Conservation (phyloP, 2,888 invertebrate genomes). For the Panopea generosa region DNA sequence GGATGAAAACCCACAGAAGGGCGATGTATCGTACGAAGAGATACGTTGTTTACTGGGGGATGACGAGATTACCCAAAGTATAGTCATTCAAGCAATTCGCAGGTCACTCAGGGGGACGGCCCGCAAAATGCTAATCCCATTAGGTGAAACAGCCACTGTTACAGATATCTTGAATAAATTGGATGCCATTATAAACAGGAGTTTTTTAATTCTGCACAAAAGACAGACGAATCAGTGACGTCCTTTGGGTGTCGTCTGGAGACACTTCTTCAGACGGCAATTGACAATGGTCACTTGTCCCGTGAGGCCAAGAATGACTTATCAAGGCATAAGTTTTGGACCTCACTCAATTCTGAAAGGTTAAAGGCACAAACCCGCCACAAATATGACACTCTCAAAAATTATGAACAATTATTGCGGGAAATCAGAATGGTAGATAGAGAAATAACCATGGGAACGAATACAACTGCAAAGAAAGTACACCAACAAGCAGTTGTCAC, state of each 20-base stretch:
- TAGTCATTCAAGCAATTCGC: no score
- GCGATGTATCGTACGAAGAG: no score
- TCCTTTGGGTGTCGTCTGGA: no score
- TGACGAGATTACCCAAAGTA: no score
- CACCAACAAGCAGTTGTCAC: no score
- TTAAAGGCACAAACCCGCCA: slow-evolving; percentile 9
- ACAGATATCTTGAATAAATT: background rate
- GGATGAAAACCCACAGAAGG: no score
- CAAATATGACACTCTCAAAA: slow-evolving; percentile 9
- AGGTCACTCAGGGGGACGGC: no score
- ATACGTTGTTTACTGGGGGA: no score
- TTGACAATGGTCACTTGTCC: background rate
- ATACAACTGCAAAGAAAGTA: no score
- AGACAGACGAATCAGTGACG: slow-evolving; percentile 2
- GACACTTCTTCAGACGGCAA: background rate
- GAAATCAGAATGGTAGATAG: slow-evolving; percentile 5
- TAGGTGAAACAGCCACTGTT: no score
- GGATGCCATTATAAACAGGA: slow-evolving; percentile 1
- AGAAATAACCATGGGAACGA: background rate
- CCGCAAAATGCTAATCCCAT: no score
- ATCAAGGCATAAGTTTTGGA: slow-evolving; percentile 11
- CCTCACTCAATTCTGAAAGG: background rate
- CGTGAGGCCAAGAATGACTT: slow-evolving; percentile 8
- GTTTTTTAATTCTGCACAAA: background rate
- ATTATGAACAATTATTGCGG: background rate